phyloP scores from a whole-genome alignment of 2,797 vertebrate genomes.

The Brachymystax lenok region DNA sequence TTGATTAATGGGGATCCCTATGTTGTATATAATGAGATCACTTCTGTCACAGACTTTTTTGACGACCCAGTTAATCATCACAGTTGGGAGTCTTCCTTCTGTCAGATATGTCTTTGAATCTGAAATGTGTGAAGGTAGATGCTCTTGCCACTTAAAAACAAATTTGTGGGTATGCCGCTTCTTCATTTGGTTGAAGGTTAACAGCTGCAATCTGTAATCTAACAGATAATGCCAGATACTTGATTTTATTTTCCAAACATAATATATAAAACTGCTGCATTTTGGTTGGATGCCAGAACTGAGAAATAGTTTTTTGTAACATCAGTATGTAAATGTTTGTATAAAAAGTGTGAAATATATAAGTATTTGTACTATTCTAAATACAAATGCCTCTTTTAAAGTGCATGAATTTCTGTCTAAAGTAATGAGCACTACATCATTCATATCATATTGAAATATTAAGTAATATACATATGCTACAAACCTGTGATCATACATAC shows the following conservation, averaged over 20 bases:
- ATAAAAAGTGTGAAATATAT: neutral
- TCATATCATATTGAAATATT: conserved; percentile 16
- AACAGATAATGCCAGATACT: no score
- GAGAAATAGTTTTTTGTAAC: neutral
- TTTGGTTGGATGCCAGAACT: neutral
- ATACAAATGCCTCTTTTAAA: conserved; percentile 11
- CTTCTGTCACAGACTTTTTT: neutral
- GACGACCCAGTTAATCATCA: conserved; percentile 3
- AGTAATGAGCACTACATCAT: neutral
- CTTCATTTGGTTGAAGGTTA: neutral
- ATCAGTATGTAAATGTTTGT: neutral
- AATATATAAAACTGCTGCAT: neutral
- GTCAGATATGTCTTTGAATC: neutral
- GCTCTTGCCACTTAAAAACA: conserved; percentile 17
- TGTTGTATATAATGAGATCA: no score
- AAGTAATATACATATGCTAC: neutral
- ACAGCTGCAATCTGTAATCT: no score
- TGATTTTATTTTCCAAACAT: conserved; percentile 1
- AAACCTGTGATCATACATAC: no score
- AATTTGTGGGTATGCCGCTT: conserved; percentile 13
- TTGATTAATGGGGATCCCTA: neutral
- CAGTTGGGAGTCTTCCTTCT: conserved; percentile 2
- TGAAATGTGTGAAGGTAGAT: conserved; percentile 14
- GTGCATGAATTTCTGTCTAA: conserved; percentile 2
- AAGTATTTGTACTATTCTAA: conserved; percentile 1